Evolutionary conservation across 2,797 vertebrate species (phyloP), one percentile per base, ranked within the genome.

Genomic region (Mastacembelus armatus): DNA sequence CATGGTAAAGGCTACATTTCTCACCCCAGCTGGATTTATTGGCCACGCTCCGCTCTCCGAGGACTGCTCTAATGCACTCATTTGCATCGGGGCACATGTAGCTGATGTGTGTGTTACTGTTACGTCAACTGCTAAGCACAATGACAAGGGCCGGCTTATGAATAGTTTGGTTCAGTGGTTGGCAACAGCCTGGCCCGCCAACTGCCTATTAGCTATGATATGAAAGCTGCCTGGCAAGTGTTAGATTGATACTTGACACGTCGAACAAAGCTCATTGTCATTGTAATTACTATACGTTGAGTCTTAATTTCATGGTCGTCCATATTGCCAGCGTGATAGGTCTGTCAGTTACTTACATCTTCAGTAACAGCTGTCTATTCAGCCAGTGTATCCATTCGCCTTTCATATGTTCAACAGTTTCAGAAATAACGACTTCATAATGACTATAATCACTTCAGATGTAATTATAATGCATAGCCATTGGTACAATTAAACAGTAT

Each of bases 361-460:
- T 91, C 87, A 89, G 89, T 89, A 92, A 90, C 90, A 92, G 90
- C 90, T 93, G 91, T 94, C 93, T 94, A 91, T 95, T 94, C 92
- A 88, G 71, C 69, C 82, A 71, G 77, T 79, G 85, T 83, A 83
- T 86, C 86, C 91, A 87, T 91, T 75, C 84, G 82, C 90, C 87
- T 89, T 90, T 91, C 90, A 87, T 84, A 88, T 91, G 92, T 86
- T 92, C 87, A 92, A 92, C 88, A 86, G 88, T 71, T 10, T 92
- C 93, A 91, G 90, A 91, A 94, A 94, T 94, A 94, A 95, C 92
- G 94, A 94, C 91, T 91, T 77, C 90, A 92, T 90, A 95, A 95
- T 96, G 92, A 95, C 92, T 93, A 88, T 95, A 90, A 95, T 95
- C 92, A 93, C 87, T 89, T 87, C 89, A 88, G 90, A 93, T 92